Evolutionary conservation across 2,113 vertebrate genomes (phyloP), one percentile per base, ranked within the genome.

Genomic region (Cygnus buccinator): DNA sequence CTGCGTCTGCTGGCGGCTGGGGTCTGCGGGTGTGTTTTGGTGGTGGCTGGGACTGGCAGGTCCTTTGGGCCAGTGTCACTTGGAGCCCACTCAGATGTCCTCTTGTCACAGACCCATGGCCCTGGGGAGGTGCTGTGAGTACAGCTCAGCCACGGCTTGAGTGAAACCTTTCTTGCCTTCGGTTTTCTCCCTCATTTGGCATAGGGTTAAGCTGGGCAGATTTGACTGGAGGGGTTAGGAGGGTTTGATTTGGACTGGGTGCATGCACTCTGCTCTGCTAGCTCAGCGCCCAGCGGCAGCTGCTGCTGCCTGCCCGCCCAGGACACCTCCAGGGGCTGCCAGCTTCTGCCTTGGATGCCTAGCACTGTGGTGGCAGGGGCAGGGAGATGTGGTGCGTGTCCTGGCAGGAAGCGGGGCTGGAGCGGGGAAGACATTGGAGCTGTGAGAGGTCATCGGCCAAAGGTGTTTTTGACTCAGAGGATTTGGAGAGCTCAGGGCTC

Each of bases 291-390:
- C 63, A 83, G n/a, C 50, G 70, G 71, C 33, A 66, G 10, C 54
- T 82, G 33, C 43, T 79, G 26, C 75, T 79, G 58, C 10, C 52
- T 33, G 26, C n/a, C 48, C 65, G 17, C 67, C 35, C 31, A 11
- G 50, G 9, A 63, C 65, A 18, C 31, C 14, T 21, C 43, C 20
- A 71, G 26, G 9, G 3, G 21, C 59, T 72, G 39, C 31, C 63
- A 48, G 65, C 39, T 66, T 76, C 31, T 66, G 35, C 20, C 37
- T 59, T 44, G 44, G 87, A 57, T 29, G 17, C 4, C 31, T 63
- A 46, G 28, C 0, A 0, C 33, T 57, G 16, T 17, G 26, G 13
- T 0, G 1, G 19, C 20, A 2, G 33, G 22, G 22, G 13, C 55
- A 83, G 44, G 28, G 35, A 82, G 89, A 59, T 12, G 3, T 8